Evolutionary conservation across 1,140 invertebrate genomes (phyloP).

Genomic region (Drosophila mojavensis): DNA sequence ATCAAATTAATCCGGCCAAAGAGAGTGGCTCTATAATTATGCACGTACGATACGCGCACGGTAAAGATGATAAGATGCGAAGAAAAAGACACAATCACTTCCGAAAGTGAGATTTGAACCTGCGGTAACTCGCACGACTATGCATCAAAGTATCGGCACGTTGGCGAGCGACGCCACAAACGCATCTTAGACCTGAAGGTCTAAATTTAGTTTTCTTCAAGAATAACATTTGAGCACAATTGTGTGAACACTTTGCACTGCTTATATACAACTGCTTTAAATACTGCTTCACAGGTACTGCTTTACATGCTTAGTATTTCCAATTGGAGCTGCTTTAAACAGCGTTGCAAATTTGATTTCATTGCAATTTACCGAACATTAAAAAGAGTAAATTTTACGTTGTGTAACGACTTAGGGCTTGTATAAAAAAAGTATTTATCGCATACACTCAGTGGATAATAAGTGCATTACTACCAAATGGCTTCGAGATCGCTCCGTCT

Average conservation of each 20-base stretch:
- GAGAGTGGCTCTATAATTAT: slow-evolving; percentile 39
- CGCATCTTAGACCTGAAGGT: fast-evolving
- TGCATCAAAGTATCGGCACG: neutral
- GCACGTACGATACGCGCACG: neutral
- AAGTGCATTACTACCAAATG: neutral
- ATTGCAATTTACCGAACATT: neutral
- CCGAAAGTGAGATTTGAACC: slow-evolving; percentile 1
- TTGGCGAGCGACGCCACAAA: slow-evolving; percentile 6
- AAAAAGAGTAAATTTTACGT: neutral
- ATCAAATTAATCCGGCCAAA: slow-evolving; percentile 70
- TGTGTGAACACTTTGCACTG: neutral
- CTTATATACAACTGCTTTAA: neutral
- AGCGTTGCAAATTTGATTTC: slow-evolving; percentile 19
- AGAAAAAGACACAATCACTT: neutral
- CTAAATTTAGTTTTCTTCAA: slow-evolving; percentile 14
- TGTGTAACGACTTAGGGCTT: neutral
- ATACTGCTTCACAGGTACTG: neutral
- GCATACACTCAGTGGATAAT: neutral
- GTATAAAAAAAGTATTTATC: neutral
- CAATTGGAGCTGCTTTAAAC: slow-evolving; percentile 1
- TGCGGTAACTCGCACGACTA: neutral
- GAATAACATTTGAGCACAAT: neutral
- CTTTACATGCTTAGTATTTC: neutral
- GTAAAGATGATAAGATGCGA: too few species aligned
- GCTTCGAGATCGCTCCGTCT: neutral